phyloP scores from a whole-genome alignment of 2,888 invertebrate genomes.

The Muscina levida region DNA sequence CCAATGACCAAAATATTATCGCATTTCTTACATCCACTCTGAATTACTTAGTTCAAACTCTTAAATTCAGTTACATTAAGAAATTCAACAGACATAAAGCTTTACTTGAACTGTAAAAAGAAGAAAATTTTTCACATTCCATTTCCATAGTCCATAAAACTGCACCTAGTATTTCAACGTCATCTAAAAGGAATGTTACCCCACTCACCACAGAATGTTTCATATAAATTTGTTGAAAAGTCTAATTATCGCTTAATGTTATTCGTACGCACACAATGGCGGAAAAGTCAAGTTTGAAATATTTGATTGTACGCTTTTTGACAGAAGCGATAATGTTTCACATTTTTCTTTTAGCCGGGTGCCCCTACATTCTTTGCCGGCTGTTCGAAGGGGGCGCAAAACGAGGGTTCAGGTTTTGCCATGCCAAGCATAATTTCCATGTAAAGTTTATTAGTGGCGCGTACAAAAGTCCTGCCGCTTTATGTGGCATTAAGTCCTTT shows the following conservation, averaged over 20 bases:
- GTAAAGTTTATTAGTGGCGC: slow-evolving; percentile 43
- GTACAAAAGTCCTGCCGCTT: slow-evolving; percentile 49
- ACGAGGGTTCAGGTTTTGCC: background rate
- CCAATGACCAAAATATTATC: too few species aligned
- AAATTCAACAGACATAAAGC: slow-evolving; percentile 7
- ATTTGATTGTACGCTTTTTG: slow-evolving; percentile 48
- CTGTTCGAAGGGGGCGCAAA: background rate
- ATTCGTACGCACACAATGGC: slow-evolving; percentile 27
- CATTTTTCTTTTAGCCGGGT: slow-evolving; percentile 40
- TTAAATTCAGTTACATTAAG: too few species aligned
- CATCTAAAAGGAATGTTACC: too few species aligned
- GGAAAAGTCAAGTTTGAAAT: slow-evolving; percentile 43
- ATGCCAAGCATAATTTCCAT: slow-evolving; percentile 26
- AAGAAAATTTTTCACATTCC: slow-evolving; percentile 29
- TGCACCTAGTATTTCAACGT: too few species aligned
- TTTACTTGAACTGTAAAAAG: background rate
- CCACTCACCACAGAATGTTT: too few species aligned
- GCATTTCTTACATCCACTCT: too few species aligned
- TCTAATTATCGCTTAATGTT: slow-evolving; percentile 51
- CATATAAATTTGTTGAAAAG: slow-evolving; percentile 31
- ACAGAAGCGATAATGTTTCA: slow-evolving; percentile 44
- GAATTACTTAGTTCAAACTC: too few species aligned
- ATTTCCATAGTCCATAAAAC: too few species aligned
- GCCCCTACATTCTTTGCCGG: background rate
- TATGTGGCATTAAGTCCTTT: slow-evolving; percentile 41